A percentile compares a stretch with the other conserved stretches of the same genome.
Conservation (phyloP, 2,797 vertebrate species). For the Neopelma chrysocephalum region DNA sequence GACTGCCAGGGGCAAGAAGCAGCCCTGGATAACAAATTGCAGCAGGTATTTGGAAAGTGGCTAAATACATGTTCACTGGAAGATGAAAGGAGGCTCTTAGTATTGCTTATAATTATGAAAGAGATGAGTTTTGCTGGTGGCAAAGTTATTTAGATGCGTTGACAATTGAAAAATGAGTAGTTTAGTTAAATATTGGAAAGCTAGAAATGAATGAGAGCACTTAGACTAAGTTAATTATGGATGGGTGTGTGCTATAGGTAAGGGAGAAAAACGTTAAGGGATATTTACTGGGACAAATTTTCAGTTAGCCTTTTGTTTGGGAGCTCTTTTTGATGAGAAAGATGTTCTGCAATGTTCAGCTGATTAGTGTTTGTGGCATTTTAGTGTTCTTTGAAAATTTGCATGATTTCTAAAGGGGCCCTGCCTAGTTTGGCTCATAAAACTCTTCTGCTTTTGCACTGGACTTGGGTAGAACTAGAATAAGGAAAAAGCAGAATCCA, state of each 20-base stretch:
- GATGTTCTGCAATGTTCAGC: background rate
- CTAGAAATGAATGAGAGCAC: background rate
- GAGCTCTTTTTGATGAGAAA: background rate
- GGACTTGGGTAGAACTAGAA: background rate
- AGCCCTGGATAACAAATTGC: conserved; percentile 36
- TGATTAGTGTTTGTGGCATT: background rate
- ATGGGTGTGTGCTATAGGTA: background rate
- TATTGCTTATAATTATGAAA: conserved; percentile 36
- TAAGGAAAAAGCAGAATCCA: background rate
- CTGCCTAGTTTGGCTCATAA: background rate
- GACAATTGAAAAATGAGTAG: conserved; percentile 28
- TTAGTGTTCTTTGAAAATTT: background rate
- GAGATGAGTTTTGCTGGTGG: conserved; percentile 39
- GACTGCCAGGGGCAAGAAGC: conserved; percentile 1
- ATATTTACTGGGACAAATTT: background rate
- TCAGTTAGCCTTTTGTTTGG: background rate
- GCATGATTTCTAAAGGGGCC: background rate
- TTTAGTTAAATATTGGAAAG: conserved; percentile 18
- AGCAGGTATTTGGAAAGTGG: conserved; percentile 40
- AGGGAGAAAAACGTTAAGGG: background rate
- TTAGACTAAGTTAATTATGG: background rate
- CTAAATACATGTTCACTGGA: background rate
- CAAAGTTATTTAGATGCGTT: conserved; percentile 32
- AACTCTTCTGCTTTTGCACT: background rate
- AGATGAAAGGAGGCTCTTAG: conserved; percentile 34